phyloP scores from a whole-genome alignment of 2,113 vertebrate species.

The Regulus satrapa region DNA sequence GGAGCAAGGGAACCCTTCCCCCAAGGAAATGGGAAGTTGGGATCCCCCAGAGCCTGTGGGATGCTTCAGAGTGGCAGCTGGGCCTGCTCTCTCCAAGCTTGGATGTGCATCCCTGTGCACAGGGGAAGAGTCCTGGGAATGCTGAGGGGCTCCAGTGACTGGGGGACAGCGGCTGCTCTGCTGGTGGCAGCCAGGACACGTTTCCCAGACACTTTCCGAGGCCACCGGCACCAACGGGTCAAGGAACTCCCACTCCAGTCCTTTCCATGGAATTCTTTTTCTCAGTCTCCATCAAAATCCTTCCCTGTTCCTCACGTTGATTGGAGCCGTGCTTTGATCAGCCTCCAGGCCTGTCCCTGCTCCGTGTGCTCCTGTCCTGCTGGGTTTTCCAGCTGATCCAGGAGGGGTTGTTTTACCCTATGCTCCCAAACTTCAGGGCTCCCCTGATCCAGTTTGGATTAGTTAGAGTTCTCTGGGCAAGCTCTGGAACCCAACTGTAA shows the following conservation, averaged over 20 bases:
- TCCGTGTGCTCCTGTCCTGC: rapidly evolving
- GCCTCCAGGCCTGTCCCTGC: not conserved
- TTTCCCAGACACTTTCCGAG: rapidly evolving
- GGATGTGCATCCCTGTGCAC: not conserved
- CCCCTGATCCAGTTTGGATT: not conserved
- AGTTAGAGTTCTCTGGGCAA: not conserved
- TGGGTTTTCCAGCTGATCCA: not conserved
- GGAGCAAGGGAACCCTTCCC: not conserved
- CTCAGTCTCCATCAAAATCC: rapidly evolving
- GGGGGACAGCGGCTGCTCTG: not conserved
- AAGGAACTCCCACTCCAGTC: not conserved
- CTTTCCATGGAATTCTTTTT: not conserved
- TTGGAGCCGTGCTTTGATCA: not conserved
- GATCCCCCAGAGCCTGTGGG: not conserved
- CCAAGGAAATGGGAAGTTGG: not conserved
- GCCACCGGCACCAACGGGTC: rapidly evolving
- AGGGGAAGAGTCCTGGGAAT: not conserved
- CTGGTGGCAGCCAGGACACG: rapidly evolving
- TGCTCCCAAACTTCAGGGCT: not conserved
- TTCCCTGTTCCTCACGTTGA: rapidly evolving
- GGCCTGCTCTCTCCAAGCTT: not conserved
- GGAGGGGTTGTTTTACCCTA: not conserved
- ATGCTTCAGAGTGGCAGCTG: rapidly evolving
- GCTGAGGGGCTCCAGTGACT: not conserved
- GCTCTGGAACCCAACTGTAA: not conserved